Evolutionary conservation across 2,113 vertebrate genomes (phyloP), one percentile per base, ranked within the genome.

Genomic region (Otocyon megalotis): DNA sequence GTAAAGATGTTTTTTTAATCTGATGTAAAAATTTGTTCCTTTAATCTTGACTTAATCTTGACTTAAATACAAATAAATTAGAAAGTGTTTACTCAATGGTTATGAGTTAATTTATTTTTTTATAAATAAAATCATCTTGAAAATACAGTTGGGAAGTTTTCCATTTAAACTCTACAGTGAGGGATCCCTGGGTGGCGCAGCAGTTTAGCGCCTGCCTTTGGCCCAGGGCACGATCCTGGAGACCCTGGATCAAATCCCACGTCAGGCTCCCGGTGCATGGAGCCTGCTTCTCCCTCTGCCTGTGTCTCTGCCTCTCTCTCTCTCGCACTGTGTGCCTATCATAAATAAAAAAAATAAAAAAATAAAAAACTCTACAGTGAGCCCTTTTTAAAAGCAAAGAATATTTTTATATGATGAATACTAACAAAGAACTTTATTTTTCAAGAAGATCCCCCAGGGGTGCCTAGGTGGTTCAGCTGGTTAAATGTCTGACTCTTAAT

Each of bases 51-150:
- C 77, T 91, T 79, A 90, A 97, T 53, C 11, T 37, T 26, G 90
- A 93, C 77, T 91, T 94, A 96, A 97, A 93, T 17, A 93, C 67
- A 86, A 90, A 94, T 95, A 94, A 94, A 96, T 79, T 93, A 93
- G 48, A 63, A 93, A 96, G 53, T 62, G 35, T 95, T 96, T 96
- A 95, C 80, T 96, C 63, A 93, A 69, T 69, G 67, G 71, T 79
- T 96, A 20, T 83, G 24, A 84, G 54, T 74, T 94, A 88, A 86
- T 85, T 92, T 93, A 87, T 65, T 74, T 97, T 95, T 95, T 94
- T 92, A 96, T 32, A 97, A 94, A 90, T 94, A 92, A 97, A 96
- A 85, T 63, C 74, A 63, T 80, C 26, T 93, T 88, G 5, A 88
- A 97, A 96, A 93, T 93, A n/a, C 48, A 97, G 85, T 58, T 93